Base-by-base conservation (phyloP, 64 coral and sea anemone genomes). In the Actinia equina region DNA sequence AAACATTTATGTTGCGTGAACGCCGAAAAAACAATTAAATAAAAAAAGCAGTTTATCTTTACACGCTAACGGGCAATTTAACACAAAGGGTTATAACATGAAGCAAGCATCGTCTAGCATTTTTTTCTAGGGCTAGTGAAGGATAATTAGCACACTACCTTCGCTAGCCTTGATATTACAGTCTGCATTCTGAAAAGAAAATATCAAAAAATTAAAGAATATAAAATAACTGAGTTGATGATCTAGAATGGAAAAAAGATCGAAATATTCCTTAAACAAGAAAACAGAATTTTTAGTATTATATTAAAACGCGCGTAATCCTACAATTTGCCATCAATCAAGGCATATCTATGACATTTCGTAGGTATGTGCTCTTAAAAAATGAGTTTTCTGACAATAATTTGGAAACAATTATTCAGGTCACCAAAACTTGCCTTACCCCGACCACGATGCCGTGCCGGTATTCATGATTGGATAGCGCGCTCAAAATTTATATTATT, bases 111-210 rank as follows among this genome's bases (percentile, higher is more conserved):
- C 55, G 7, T 49, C 4, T 49, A 49, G 4, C 46, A 49, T 7
- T 16, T 57, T 12, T 12, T 12, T 57, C 7, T 2, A 57, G 15
- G 55, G 6, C 13, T 57, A 37, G 30, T 37, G 30, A 37, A 37
- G 30, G 30, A 37, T 57, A 2, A 11, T 69, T 43, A 53, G 6
- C 15, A 43, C 52, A 77, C 16, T 61, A 93, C 92, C 87, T 80
- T 89, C 27, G 87, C 84, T 70, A 93, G 67, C 56, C 92, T 93
- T 44, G 23, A 53, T 76, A 93, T 93, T 25, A 93, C 83, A 49
- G 45, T 82, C 79, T 89, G 92, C 92, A 93, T 93, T 69, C 92
- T 93, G 92, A 43, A 80, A 77, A 42, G 44, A 37, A 77, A 45
- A n/a, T 17, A 46, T 65, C 67, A 13, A 77, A 27, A 18, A 13